Evolutionary conservation across 2,113 vertebrate species (phyloP), one percentile per base, ranked within the genome.

Genomic region (Nematolebias whitei): DNA sequence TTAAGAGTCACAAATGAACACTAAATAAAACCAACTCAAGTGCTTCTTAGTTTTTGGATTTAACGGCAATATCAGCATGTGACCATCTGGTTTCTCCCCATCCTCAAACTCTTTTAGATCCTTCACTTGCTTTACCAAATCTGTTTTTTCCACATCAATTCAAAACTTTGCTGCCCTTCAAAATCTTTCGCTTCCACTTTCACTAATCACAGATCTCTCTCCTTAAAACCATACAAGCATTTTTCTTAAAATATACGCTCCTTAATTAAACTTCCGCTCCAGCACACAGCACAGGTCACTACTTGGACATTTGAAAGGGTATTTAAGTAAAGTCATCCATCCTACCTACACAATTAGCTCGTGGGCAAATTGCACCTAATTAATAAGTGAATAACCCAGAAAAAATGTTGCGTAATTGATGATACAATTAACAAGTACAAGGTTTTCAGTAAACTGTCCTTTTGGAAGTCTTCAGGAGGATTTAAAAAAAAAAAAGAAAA

Each of bases 371-470:
- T 48, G 24, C 47, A 35, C 58, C 68, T 74, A 63, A 65, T 80
- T 80, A 78, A 64, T 72, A 79, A 78, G 8, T 59, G 62, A 68
- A 65, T 65, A 62, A 80, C 68, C 62, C 55, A 29, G 20, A 56
- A 58, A 63, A 67, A 63, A 66, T 58, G 49, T 57, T 62, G 56
- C 56, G 69, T 82, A 88, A 90, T 65, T 84, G 84, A 88, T 83
- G 86, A 80, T 55, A 63, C 65, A 82, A 79, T 86, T 86, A 88
- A 88, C 75, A 32, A 63, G 54, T 68, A 41, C 51, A 26, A 57
- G 82, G 60, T 43, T 54, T 60, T 72, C 74, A 40, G 74, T 78
- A 78, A 89, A 89, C 67, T 69, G 75, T 85, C 71, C 61, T 78
- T 73, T 77, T 80, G 75, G 62, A 79, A 75, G 83, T 67, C 13